Conservation (phyloP, 2,113 vertebrate genomes). For the Myotis davidii region DNA sequence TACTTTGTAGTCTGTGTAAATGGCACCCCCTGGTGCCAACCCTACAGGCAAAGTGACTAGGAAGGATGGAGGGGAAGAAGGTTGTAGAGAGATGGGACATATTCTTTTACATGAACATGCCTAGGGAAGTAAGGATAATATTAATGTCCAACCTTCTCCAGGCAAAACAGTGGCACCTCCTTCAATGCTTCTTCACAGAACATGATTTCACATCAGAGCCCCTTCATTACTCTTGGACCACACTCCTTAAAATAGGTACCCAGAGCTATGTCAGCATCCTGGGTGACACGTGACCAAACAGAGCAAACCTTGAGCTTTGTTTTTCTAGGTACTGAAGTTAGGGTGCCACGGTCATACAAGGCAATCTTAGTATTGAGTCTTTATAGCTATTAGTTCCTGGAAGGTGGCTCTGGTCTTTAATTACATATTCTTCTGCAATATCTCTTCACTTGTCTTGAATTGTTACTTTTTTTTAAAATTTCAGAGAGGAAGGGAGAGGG, state of each 20-base stretch:
- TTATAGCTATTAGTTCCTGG: not conserved
- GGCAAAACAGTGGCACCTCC: not conserved
- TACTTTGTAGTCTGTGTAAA: not conserved
- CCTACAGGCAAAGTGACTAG: not conserved
- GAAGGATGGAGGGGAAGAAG: not conserved
- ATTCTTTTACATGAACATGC: not conserved
- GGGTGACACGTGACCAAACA: not conserved
- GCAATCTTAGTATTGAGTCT: not conserved
- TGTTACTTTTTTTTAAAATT: not conserved
- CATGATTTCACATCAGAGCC: not conserved
- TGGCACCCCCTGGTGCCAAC: constrained; percentile 40
- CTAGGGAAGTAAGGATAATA: not conserved
- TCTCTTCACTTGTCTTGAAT: not conserved
- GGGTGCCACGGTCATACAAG: not conserved
- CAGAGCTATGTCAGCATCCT: not conserved
- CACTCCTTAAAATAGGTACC: not conserved
- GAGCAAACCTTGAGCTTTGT: not conserved
- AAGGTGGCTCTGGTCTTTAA: not conserved
- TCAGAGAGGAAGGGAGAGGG: no score
- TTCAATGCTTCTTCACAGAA: not conserved
- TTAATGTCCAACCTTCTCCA: not conserved
- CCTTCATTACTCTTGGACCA: not conserved
- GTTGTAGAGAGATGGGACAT: not conserved
- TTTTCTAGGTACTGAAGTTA: not conserved
- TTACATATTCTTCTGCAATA: not conserved